Conservation (phyloP, 2,113 vertebrate species). For the Rhombomys opimus region DNA sequence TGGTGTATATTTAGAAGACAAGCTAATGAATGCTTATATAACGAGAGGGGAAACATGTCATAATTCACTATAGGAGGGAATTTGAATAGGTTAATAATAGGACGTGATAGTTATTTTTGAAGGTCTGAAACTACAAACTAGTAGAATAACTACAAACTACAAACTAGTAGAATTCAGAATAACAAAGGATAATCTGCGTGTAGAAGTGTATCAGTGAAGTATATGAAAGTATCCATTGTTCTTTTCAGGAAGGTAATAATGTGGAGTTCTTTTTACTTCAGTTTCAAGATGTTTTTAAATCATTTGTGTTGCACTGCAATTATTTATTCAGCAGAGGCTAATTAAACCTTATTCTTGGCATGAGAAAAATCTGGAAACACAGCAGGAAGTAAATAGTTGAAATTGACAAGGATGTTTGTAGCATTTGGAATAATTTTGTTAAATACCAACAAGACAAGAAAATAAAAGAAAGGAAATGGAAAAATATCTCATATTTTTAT, state of each 20-base stretch:
- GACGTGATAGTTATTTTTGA: constrained; percentile 7
- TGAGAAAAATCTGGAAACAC: constrained; percentile 44
- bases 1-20: background rate
- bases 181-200: background rate
- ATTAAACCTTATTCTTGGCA: background rate
- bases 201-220: background rate
- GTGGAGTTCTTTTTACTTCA: background rate
- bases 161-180: background rate
- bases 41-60: background rate
- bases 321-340: background rate
- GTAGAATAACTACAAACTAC: background rate
- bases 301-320: background rate
- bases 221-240: background rate
- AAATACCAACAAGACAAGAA: constrained; percentile 29
- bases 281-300: constrained; percentile 12
- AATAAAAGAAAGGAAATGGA: constrained; percentile 47
- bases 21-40: background rate
- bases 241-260: background rate
- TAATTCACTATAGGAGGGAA: background rate
- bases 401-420: constrained; percentile 41
- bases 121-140: background rate
- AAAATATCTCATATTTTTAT: constrained; percentile 12
- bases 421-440: constrained; percentile 54
- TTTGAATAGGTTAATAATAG: background rate
- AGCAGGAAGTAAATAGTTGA: constrained; percentile 39